Percentiles rank a stretch among this genome's conserved stretches.
phyloP scores from a whole-genome alignment of 2,888 invertebrate species.

The Andrena trimmerana region DNA sequence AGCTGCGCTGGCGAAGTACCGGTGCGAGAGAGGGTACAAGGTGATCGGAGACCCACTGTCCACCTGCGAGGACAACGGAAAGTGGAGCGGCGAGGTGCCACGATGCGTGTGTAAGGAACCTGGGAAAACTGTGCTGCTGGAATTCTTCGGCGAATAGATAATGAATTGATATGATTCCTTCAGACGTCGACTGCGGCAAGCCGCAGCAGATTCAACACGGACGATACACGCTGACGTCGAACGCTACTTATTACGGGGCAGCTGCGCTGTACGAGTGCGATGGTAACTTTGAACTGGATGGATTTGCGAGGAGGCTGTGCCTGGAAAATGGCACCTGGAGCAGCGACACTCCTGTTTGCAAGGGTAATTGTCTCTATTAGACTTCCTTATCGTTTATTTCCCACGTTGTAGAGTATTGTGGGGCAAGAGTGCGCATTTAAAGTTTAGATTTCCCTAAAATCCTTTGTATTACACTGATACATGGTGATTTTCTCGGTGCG shows the following conservation, averaged over 20 bases:
- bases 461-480: too few relatives aligned
- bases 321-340: conserved; percentile 97
- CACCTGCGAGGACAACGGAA: conserved; percentile 94
- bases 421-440: too few relatives aligned
- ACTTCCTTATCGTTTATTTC: neutral
- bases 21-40: conserved; percentile 96
- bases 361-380: conserved; percentile 86
- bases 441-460: too few relatives aligned
- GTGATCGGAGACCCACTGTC: conserved; percentile 94
- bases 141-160: neutral
- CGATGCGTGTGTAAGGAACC: conserved; percentile 92
- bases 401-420: neutral
- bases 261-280: conserved; percentile 94
- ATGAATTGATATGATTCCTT: conserved; percentile 43
- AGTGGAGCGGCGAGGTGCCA: conserved; percentile 94
- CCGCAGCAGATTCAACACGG: conserved; percentile 91
- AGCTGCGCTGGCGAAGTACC: conserved; percentile 94
- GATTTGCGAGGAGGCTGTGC: conserved; percentile 93
- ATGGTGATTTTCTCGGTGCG: too few relatives aligned
- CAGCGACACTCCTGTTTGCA: conserved; percentile 92
- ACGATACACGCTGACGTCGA: conserved; percentile 92
- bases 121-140: neutral
- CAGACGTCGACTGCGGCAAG: conserved; percentile 94
- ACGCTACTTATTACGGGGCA: conserved; percentile 95
- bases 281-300: conserved; percentile 92